Percentiles rank a stretch among this genome's conserved stretches.
phyloP scores from a whole-genome alignment of 1,140 invertebrate genomes.

The Leptoteleia sp. region DNA sequence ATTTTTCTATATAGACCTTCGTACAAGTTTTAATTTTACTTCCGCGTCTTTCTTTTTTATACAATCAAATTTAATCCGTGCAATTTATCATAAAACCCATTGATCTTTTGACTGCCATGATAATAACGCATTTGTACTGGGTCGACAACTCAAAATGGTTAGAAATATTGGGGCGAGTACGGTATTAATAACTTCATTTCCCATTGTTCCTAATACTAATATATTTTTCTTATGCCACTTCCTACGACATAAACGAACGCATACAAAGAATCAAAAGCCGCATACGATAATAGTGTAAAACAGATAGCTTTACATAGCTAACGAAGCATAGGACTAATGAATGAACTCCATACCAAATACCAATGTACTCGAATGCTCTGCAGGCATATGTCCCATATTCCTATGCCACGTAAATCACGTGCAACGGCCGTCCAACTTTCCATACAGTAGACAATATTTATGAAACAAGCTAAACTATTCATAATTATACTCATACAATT shows the following conservation, averaged over 20 bases:
- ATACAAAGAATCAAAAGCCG: conserved; percentile 66
- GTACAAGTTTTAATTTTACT: too few relatives aligned
- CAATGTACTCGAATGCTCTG: conserved; percentile 68
- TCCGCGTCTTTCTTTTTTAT: too few relatives aligned
- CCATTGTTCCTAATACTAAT: conserved; percentile 65
- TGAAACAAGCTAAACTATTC: conserved; percentile 78
- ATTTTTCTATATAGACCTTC: conserved; percentile 14
- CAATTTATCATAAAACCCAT: conserved; percentile 21
- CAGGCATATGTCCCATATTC: conserved; percentile 76
- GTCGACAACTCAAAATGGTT: conserved; percentile 43
- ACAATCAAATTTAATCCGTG: conserved; percentile 38
- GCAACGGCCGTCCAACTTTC: conserved; percentile 78
- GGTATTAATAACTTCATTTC: conserved; percentile 59
- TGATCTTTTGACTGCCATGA: conserved; percentile 8
- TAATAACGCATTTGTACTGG: conserved; percentile 32
- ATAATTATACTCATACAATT: conserved; percentile 67
- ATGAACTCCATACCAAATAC: conserved; percentile 62
- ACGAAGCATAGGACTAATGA: conserved; percentile 48
- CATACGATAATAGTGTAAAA: conserved; percentile 54
- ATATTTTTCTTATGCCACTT: conserved; percentile 51
- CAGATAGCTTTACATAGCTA: conserved; percentile 52
- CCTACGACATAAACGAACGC: conserved; percentile 20
- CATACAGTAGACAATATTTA: conserved; percentile 81
- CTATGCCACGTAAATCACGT: conserved; percentile 77
- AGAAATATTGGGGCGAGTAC: conserved; percentile 53